phyloP scores from a whole-genome alignment of 2,113 vertebrate species.

The Tretioscincus oriximinensis region DNA sequence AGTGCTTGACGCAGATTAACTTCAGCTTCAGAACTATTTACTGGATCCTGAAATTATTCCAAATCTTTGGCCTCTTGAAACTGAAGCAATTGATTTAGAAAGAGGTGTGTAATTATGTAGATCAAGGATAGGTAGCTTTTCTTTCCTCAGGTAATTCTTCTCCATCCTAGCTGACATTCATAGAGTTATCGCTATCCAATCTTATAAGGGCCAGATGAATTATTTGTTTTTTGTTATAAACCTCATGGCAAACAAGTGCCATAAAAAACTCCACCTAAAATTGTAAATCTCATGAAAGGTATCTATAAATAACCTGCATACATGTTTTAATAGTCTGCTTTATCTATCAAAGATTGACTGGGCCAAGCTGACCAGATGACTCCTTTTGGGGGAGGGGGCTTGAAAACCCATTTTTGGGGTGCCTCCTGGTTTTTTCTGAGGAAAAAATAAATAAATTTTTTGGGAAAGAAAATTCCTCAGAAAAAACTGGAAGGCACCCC shows the following conservation, averaged over 20 bases:
- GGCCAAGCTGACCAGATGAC: too few species aligned
- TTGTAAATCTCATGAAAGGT: background rate
- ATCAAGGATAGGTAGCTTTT: background rate
- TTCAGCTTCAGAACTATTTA: background rate
- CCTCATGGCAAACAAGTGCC: too few species aligned
- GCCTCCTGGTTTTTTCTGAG: too few species aligned
- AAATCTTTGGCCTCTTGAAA: background rate
- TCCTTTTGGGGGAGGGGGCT: too few species aligned
- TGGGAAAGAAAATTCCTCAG: too few species aligned
- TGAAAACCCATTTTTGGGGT: too few species aligned
- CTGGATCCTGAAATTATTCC: background rate
- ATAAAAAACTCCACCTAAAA: background rate
- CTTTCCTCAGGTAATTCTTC: constrained; percentile 6
- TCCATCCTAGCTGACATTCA: background rate
- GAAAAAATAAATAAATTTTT: too few species aligned
- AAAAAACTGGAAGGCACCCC: too few species aligned
- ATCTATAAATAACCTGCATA: background rate
- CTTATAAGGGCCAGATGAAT: background rate
- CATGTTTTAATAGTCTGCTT: background rate
- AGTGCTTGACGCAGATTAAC: background rate
- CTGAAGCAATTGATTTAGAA: background rate
- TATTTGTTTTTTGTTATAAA: background rate
- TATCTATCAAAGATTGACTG: background rate
- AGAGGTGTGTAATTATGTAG: background rate
- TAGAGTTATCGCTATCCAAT: background rate